These are phyloP conservation scores for Amblyornis subalaris DNA, from an alignment of 2,113 vertebrate species.

Conservation along the genomic window DNA sequence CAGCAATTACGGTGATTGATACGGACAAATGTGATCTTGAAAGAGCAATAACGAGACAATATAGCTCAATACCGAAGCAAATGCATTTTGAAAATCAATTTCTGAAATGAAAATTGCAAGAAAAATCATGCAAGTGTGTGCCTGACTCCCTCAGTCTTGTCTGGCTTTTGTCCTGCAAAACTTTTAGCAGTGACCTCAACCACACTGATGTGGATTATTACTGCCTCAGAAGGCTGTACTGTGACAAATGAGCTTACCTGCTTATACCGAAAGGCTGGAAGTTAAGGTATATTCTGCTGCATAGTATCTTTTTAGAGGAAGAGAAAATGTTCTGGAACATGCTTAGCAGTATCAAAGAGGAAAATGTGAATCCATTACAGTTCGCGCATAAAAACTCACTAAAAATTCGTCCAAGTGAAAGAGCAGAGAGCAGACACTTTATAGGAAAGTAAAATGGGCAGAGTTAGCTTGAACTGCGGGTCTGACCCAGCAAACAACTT, in stretches of 20 bases:
- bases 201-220: neutral
- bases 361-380: neutral
- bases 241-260: neutral
- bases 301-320: neutral
- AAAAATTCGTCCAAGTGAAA: neutral
- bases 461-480: neutral
- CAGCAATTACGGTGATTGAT: conserved; percentile 10
- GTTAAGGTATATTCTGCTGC: neutral
- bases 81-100: conserved; percentile 8
- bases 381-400: neutral
- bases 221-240: neutral
- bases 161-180: conserved; percentile 8
- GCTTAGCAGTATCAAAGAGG: neutral
- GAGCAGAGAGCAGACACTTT: neutral
- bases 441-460: neutral
- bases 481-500: neutral
- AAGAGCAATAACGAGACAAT: neutral
- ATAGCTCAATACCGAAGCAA: neutral
- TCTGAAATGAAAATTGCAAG: neutral
- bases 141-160: neutral
- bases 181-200: neutral
- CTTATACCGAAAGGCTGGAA: neutral
- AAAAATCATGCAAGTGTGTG: neutral
- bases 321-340: neutral
- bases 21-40: conserved; percentile 14